A percentile compares a stretch with the other conserved stretches of the same genome.
These are phyloP conservation scores for Dryobotodes eremita DNA, from an alignment of 2,888 invertebrate species.

Conservation along the genomic window DNA sequence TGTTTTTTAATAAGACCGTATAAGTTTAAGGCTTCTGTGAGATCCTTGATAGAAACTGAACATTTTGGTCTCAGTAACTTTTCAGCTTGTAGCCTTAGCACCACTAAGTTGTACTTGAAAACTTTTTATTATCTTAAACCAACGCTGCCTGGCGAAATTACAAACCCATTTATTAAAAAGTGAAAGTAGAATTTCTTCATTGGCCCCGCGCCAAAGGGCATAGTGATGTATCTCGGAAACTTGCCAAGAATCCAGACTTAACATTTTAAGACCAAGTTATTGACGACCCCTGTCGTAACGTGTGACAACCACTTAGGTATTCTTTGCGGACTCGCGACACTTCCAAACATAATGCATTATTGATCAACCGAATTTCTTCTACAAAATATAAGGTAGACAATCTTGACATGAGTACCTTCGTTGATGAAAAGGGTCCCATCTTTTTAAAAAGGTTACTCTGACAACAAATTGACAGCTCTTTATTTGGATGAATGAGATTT, in stretches of 20 bases:
- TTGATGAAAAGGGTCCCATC: conserved; percentile 58
- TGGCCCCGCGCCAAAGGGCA: conserved; percentile 77
- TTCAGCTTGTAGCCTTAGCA: conserved; percentile 16
- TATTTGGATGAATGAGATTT: conserved; percentile 53
- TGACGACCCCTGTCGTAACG: conserved; percentile 61
- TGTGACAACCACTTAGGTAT: conserved; percentile 69
- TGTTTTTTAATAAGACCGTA: too few species aligned
- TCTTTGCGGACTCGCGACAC: conserved; percentile 55
- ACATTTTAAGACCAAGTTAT: conserved; percentile 72
- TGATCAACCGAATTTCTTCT: conserved; percentile 55
- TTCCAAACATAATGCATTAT: conserved; percentile 63
- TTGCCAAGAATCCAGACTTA: conserved; percentile 72
- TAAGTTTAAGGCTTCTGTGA: conserved; percentile 6
- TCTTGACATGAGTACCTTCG: conserved; percentile 40
- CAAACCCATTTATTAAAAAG: conserved; percentile 68
- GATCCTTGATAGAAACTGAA: conserved; percentile 19
- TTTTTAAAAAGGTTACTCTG: conserved; percentile 49
- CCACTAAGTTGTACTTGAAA: conserved; percentile 26
- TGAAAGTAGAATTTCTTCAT: conserved; percentile 71
- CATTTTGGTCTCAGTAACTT: conserved; percentile 21
- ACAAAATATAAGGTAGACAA: conserved; percentile 48
- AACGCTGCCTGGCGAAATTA: conserved; percentile 32
- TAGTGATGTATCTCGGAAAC: conserved; percentile 65
- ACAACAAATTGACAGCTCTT: conserved; percentile 60
- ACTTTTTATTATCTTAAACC: conserved; percentile 32